Evolutionary conservation across 1,140 invertebrate species (phyloP).

Genomic region (Ips nitidus): DNA sequence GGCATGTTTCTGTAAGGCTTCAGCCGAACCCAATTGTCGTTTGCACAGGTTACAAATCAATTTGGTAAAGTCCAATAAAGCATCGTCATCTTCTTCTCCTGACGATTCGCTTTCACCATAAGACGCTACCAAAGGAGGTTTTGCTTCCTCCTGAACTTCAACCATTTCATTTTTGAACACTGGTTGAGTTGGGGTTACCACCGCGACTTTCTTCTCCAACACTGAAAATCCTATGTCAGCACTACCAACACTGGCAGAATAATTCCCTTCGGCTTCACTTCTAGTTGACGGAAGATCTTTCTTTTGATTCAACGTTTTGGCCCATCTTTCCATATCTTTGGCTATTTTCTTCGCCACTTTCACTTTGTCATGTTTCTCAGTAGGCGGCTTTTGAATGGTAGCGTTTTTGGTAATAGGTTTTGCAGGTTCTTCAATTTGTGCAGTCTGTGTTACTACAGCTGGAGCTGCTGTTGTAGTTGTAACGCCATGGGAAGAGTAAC

Average conservation of each 20-base stretch:
- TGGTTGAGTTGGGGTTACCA: constrained; percentile 15
- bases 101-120: constrained; percentile 68
- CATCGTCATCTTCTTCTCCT: constrained; percentile 59
- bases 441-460: constrained; percentile 37
- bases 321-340: constrained; percentile 83
- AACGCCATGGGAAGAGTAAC: constrained; percentile 13
- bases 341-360: constrained; percentile 98
- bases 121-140: constrained; percentile 67
- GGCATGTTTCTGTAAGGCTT: constrained; percentile 87
- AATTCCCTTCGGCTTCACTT: constrained; percentile 37
- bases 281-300: constrained; percentile 70
- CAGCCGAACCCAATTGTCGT: constrained; percentile 87
- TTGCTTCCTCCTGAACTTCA: constrained; percentile 25
- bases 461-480: constrained; percentile 34
- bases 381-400: constrained; percentile 2
- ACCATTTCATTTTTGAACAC: constrained; percentile 34
- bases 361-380: constrained; percentile 83
- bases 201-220: constrained; percentile 65
- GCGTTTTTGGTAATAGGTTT: constrained; percentile 1
- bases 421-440: constrained; percentile 15
- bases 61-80: constrained; percentile 83
- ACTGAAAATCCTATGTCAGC: constrained; percentile 92
- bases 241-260: constrained; percentile 57
- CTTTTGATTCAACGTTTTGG: constrained; percentile 95
- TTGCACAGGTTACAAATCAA: constrained; percentile 95